A percentile compares a stretch with the other conserved stretches of the same genome.
Conservation (phyloP, 2,797 vertebrate species). For the Anguilla pacifica region DNA sequence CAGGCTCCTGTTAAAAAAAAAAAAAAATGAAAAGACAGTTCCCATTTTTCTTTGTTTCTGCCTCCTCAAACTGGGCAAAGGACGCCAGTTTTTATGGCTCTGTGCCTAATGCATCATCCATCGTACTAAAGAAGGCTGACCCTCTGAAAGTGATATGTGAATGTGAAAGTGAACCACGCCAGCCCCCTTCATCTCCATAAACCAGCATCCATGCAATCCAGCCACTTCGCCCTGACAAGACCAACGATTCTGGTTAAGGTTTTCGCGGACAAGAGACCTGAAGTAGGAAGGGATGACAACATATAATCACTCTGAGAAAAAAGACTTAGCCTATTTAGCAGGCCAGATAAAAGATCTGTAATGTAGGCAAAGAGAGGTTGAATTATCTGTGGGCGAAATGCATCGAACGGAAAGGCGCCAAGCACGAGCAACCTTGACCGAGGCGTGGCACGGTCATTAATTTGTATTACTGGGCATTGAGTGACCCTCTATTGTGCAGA, state of each 20-base stretch:
- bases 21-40: constrained; percentile 55
- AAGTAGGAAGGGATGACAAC: constrained; percentile 3
- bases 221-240: neutral
- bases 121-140: neutral
- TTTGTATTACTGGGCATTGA: constrained; percentile 61
- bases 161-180: neutral
- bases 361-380: neutral
- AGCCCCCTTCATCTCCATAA: neutral
- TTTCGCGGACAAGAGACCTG: neutral
- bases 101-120: neutral
- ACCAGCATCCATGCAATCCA: neutral
- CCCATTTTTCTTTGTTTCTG: constrained; percentile 46
- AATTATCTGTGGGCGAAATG: constrained; percentile 4
- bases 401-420: neutral
- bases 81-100: constrained; percentile 37
- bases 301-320: neutral
- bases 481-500: constrained; percentile 48
- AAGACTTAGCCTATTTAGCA: neutral
- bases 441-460: constrained; percentile 67
- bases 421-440: constrained; percentile 64
- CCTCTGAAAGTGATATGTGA: neutral
- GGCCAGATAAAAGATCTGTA: neutral
- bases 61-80: constrained; percentile 23
- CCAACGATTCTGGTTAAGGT: neutral
- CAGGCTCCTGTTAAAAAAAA: constrained; percentile 67